Conservation (phyloP, 2,797 vertebrate genomes). For the Oryzias sinensis region DNA sequence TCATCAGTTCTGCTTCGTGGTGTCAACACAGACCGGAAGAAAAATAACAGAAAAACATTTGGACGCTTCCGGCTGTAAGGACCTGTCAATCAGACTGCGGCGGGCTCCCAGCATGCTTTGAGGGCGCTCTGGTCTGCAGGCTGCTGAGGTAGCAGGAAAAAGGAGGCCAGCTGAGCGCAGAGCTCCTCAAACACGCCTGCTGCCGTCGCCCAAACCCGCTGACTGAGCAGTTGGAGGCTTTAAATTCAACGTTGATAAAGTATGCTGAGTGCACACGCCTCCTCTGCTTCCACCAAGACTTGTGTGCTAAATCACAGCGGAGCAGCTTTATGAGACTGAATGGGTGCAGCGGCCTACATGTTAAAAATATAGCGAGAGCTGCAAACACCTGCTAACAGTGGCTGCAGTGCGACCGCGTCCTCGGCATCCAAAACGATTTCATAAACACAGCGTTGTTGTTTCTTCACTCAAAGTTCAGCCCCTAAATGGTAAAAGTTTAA, state of each 20-base stretch:
- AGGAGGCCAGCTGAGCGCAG: constrained; percentile 50
- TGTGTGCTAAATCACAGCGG: constrained; percentile 66
- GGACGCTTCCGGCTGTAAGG: constrained; percentile 5
- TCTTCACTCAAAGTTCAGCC: no score
- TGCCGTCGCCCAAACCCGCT: constrained; percentile 47
- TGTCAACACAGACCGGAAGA: constrained; percentile 10
- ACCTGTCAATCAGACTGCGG: constrained; percentile 53
- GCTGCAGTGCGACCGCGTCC: constrained; percentile 16
- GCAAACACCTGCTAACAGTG: constrained; percentile 54
- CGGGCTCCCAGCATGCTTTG: constrained; percentile 1
- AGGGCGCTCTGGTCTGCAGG: constrained; percentile 19
- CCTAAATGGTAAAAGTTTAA: no score
- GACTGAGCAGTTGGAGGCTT: constrained; percentile 61
- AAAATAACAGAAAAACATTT: constrained; percentile 19
- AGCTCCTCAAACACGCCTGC: constrained; percentile 15
- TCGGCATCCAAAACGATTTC: neutral
- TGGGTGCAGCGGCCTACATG: constrained; percentile 68
- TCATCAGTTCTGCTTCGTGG: constrained; percentile 49
- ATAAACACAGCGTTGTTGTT: no score
- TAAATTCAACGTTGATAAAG: constrained; percentile 76
- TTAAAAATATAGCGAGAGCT: constrained; percentile 66
- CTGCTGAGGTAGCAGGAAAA: constrained; percentile 59
- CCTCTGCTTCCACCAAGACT: constrained; percentile 21
- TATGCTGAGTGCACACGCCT: constrained; percentile 40
- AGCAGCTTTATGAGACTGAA: constrained; percentile 57